Percentiles rank a stretch among this genome's conserved stretches.
phyloP scores from a whole-genome alignment of 2,113 vertebrate genomes.

The zebrafish (Danio rerio) region DNA sequence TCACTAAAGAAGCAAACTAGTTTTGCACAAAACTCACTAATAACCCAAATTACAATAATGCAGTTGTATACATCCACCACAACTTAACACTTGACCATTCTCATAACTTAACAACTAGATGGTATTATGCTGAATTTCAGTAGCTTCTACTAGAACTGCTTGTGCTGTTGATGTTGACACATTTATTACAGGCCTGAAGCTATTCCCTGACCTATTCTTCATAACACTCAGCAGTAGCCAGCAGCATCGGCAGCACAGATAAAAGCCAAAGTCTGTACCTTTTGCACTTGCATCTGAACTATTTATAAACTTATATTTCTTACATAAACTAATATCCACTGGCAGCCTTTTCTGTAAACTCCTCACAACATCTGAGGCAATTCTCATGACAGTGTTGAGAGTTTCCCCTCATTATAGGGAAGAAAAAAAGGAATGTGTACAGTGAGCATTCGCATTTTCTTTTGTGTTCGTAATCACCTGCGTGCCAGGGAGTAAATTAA shows the following conservation, averaged over 20 bases:
- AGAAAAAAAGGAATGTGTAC: not conserved
- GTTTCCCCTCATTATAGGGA: not conserved
- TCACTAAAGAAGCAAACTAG: no score
- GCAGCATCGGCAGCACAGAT: constrained; percentile 34
- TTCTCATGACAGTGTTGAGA: not conserved
- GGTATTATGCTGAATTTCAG: not conserved
- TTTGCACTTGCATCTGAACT: not conserved
- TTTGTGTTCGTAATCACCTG: not conserved
- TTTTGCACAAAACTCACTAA: no score
- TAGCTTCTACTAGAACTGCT: constrained; percentile 1
- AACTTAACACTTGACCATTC: no score
- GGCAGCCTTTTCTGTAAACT: not conserved
- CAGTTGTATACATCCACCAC: no score
- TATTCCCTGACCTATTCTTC: constrained; percentile 48
- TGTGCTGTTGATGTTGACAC: constrained; percentile 1
- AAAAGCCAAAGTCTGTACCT: constrained; percentile 1
- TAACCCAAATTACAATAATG: no score
- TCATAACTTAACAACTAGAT: no score
- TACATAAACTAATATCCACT: not conserved
- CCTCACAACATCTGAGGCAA: not conserved
- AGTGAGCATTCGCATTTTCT: not conserved
- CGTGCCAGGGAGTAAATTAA: constrained; percentile 11
- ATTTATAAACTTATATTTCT: not conserved
- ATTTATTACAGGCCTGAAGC: constrained; percentile 46
- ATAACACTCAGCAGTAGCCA: constrained; percentile 22